A percentile compares a stretch with the other conserved stretches of the same genome.
These are phyloP conservation scores for Epistrophe grossulariae DNA, from an alignment of 2,888 invertebrate genomes.

Conservation along the genomic window DNA sequence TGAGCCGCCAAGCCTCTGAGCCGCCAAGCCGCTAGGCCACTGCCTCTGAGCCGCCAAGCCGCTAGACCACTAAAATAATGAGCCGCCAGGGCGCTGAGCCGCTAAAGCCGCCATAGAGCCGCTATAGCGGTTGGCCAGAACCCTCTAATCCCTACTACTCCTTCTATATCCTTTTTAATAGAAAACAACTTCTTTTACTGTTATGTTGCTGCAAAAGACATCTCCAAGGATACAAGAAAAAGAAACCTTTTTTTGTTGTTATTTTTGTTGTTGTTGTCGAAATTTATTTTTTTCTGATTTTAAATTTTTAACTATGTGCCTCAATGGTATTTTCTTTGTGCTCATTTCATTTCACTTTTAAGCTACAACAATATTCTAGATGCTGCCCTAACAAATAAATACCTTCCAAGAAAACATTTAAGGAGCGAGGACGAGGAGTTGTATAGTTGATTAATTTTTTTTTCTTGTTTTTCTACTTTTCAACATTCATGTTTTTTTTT, in stretches of 20 bases:
- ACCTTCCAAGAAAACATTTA: not conserved
- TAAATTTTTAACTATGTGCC: constrained; percentile 9
- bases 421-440: not conserved
- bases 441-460: constrained; percentile 10
- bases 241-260: not conserved
- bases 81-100: no score
- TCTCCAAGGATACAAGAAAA: not conserved
- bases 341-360: constrained; percentile 9
- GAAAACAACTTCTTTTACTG: not conserved
- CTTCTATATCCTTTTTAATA: not conserved
- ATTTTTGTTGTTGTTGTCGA: no score
- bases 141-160: no score
- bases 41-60: no score
- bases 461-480: not conserved
- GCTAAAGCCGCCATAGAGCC: no score
- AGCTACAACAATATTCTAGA: not conserved
- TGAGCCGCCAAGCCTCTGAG: no score
- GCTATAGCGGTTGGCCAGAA: no score
- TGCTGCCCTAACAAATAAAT: constrained; percentile 13
- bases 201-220: not conserved
- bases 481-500: not conserved
- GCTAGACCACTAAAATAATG: no score
- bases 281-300: constrained; percentile 4
- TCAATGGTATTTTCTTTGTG: constrained; percentile 5
- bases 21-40: no score